These are phyloP conservation scores for Magallana angulata DNA, from an alignment of 1,140 invertebrate species.

Conservation along the genomic window DNA sequence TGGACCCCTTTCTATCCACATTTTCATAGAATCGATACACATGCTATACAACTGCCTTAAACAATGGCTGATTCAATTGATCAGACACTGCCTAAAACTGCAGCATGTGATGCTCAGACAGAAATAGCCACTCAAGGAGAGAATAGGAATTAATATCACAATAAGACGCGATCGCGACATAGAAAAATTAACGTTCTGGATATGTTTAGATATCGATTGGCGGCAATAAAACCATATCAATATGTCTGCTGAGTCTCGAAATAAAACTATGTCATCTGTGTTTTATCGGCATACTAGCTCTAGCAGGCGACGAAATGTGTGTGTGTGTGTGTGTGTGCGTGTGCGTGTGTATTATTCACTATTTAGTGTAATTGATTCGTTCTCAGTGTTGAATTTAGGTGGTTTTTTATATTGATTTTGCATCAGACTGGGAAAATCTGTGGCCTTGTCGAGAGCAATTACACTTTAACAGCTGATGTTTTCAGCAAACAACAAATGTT, in stretches of 20 bases:
- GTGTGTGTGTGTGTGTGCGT: neutral
- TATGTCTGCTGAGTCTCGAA: neutral
- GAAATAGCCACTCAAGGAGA: neutral
- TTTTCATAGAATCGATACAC: neutral
- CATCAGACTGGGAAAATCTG: neutral
- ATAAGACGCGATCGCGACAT: conserved; percentile 3
- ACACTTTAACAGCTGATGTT: conserved; percentile 2
- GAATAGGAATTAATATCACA: neutral
- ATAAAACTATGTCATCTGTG: neutral
- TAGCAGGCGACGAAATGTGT: too few relatives aligned
- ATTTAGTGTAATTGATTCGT: neutral
- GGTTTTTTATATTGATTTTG: neutral
- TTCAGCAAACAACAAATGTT: neutral
- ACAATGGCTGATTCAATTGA: neutral
- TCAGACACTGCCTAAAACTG: conserved; percentile 13
- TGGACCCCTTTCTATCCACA: too few relatives aligned
- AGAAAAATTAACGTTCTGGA: neutral
- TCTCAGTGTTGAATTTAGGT: neutral
- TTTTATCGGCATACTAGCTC: neutral
- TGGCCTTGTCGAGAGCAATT: neutral
- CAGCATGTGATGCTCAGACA: neutral
- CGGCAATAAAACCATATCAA: neutral
- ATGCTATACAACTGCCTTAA: neutral
- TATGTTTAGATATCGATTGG: conserved; percentile 19
- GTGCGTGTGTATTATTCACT: too few relatives aligned